Base-by-base conservation (phyloP, 2,797 vertebrate genomes). In the Coregonus sp. region DNA sequence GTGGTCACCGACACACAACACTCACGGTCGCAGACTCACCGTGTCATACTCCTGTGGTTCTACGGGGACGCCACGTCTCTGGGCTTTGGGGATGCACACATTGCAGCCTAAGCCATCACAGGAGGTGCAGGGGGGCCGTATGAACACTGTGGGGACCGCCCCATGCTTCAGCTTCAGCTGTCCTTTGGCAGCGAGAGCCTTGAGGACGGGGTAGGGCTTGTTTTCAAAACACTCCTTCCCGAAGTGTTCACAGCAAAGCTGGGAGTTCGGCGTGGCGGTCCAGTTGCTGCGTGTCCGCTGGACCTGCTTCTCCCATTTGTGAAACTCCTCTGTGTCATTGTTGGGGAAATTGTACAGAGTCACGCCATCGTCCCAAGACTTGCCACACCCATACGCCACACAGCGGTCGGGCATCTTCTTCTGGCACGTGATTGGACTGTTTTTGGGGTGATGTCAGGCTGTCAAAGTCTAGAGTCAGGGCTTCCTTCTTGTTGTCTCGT, bases 291-390 rank as follows among this genome's bases (percentile, higher is more conserved):
- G 91, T 4, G 90, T 93, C 33, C 86, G 92, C 78, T 95, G 93
- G 18, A 95, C 93, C 86, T 95, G 94, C 79, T 92, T 94, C 75
- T 95, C 92, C 94, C 94, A 95, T 86, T 92, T 94, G 3, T 74
- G 80, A 80, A 92, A 93, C 73, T 93, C 91, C 1, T 80, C 82
- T 0, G 73, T 75, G 47, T 95, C 91, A 50, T 92, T 94, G 31
- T 92, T 94, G 29, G 94, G 94, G 82, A 95, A 95, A 77, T 85
- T 91, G 77, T 91, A 95, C 56, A 95, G 79, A 0, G 84, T 89
- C 61, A 93, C 91, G 5, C 89, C 90, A 66, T 94, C 87, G 40
- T 92, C 91, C 0, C 79, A 66, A 1, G 92, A 89, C 87, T 94
- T 95, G 20, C 91, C 89, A 68, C 94, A 95, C 40, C 93, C 94